Conservation (phyloP, 2,888 invertebrate genomes). For the Drosophila yooni region DNA sequence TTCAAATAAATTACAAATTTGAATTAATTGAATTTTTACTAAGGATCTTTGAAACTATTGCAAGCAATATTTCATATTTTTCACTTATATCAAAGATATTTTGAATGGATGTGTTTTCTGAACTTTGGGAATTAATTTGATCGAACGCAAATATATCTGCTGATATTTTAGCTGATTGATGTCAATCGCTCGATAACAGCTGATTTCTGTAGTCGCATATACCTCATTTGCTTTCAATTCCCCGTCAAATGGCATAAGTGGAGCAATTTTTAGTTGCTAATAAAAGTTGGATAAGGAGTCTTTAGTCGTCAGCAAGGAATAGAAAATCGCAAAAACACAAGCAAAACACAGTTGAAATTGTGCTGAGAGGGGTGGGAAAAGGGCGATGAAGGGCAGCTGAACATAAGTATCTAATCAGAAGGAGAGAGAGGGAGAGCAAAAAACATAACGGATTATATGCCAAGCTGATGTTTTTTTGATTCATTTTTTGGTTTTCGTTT, state of each 20-base stretch:
- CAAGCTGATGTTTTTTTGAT: not conserved
- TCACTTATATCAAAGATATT: not conserved
- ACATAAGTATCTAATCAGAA: not conserved
- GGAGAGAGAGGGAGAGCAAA: not conserved
- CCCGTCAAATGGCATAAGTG: slow-evolving; percentile 17
- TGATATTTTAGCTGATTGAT: not conserved
- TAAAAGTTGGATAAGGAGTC: slow-evolving; percentile 50
- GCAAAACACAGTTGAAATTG: slow-evolving; percentile 19
- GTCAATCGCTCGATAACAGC: not conserved
- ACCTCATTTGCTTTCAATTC: slow-evolving; percentile 1
- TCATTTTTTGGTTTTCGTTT: not conserved
- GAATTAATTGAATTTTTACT: not conserved
- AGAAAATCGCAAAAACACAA: slow-evolving; percentile 21
- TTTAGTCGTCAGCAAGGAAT: slow-evolving; percentile 30
- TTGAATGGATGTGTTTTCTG: not conserved
- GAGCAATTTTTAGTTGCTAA: slow-evolving; percentile 20
- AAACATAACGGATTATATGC: not conserved
- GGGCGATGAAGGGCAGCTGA: not conserved
- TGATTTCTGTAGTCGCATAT: not conserved
- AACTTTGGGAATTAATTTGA: not conserved
- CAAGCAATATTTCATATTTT: not conserved
- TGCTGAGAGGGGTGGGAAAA: not conserved
- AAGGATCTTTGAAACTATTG: not conserved
- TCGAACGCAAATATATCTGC: not conserved
- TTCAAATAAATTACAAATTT: not conserved